These are phyloP conservation scores for Styela clava DNA, from an alignment of 23 tunicate species.

Conservation along the genomic window DNA sequence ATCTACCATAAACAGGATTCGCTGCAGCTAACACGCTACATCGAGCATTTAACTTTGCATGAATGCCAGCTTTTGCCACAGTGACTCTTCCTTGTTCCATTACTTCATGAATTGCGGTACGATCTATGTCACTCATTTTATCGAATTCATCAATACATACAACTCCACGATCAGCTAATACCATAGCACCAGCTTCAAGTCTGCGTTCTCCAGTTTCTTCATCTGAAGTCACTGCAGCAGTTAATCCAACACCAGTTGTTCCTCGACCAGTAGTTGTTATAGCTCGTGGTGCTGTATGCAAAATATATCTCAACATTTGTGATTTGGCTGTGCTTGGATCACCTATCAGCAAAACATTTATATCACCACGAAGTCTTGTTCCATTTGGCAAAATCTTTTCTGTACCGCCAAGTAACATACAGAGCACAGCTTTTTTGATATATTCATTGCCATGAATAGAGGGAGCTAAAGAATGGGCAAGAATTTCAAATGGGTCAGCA, in stretches of 20 bases:
- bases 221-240: constrained; percentile 98
- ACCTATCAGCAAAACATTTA: constrained; percentile 85
- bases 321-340: constrained; percentile 98
- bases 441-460: constrained; percentile 94
- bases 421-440: constrained; percentile 91
- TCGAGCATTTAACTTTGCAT: constrained; percentile 93
- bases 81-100: constrained; percentile 99
- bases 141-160: constrained; percentile 99
- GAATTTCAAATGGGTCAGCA: constrained; percentile 64
- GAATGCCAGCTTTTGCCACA: constrained; percentile 98
- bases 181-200: constrained; percentile 99
- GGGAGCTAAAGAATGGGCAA: constrained; percentile 95
- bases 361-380: constrained; percentile 95
- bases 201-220: constrained; percentile 96
- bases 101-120: constrained; percentile 98
- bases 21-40: constrained; percentile 98
- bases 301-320: constrained; percentile 91
- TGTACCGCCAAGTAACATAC: constrained; percentile 91
- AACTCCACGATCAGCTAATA: constrained; percentile 95
- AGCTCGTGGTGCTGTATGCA: constrained; percentile 92
- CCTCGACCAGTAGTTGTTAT: constrained; percentile 96
- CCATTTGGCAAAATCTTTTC: constrained; percentile 94
- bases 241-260: constrained; percentile 96
- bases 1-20: constrained; percentile 96
- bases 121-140: constrained; percentile 95